Percentiles rank a stretch among this genome's conserved stretches.
Evolutionary conservation across 2,888 invertebrate genomes (phyloP).

Genomic region (Lissocephala sabroskyi): DNA sequence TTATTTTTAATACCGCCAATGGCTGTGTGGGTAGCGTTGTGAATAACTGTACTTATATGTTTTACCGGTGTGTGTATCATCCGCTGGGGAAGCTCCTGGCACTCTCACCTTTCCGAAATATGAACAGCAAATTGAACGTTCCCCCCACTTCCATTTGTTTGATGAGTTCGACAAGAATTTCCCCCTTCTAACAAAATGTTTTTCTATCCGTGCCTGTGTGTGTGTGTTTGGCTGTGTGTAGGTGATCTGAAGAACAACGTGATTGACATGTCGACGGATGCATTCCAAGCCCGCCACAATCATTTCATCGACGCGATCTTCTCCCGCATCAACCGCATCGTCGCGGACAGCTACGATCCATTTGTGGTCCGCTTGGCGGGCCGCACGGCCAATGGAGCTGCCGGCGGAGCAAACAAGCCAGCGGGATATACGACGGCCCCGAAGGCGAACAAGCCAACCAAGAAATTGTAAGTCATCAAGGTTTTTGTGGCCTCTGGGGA

Average conservation of each 20-base stretch:
- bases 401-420: background rate
- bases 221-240: conserved; percentile 29
- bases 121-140: too few species aligned
- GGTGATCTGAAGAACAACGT: conserved; percentile 70
- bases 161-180: too few species aligned
- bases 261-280: conserved; percentile 69
- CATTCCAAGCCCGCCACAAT: conserved; percentile 86
- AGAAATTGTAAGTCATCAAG: conserved; percentile 2
- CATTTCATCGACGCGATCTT: conserved; percentile 88
- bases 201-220: too few species aligned
- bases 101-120: too few species aligned
- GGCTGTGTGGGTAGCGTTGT: conserved; percentile 13
- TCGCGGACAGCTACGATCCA: conserved; percentile 86
- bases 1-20: conserved; percentile 24
- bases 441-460: conserved; percentile 19
- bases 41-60: conserved; percentile 25
- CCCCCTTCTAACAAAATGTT: background rate
- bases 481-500: too few species aligned
- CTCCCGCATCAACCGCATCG: conserved; percentile 85
- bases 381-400: conserved; percentile 27
- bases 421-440: background rate
- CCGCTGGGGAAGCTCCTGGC: conserved; percentile 13
- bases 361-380: conserved; percentile 78
- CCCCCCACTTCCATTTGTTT: too few species aligned
- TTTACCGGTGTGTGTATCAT: too few species aligned